Evolutionary conservation across 2,888 invertebrate genomes (phyloP), one percentile per base, ranked within the genome.

Genomic region (Aspidiotus destructor): DNA sequence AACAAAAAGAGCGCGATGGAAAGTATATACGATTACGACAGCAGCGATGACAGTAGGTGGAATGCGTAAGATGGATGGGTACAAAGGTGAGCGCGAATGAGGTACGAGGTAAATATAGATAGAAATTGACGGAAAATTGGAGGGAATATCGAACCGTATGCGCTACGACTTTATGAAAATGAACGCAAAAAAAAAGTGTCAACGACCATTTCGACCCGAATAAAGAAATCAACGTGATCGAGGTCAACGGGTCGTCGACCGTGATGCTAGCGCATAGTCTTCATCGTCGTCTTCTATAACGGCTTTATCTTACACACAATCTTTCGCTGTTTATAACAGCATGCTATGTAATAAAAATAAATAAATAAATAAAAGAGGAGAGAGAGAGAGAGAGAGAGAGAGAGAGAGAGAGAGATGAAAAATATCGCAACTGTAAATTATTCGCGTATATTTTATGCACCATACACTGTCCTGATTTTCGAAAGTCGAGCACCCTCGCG

Each of bases 191-290:
- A 48, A 53, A 65, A 60, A 70, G 70, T 63, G 64, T 64, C 63
- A 70, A 61, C 62, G 68, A 68, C 68, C 67, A 44, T 58, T 48
- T 17, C 67, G 67, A 67, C 60, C 58, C 67, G 58, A 67, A 67
- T 67, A 60, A 60, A 67, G 41, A 60, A 67, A 28, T n/a, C 40
- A 65, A 15, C 28, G 10, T 10, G 44, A 67, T 67, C 60, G 67
- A 67, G 67, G 67, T 67, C 67, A 67, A 60, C 67, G 67, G 67
- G 67, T 67, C 67, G 67, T 44, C 67, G 67, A 67, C 67, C 67
- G 67, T 41, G 55, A 65, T 41, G 13, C 54, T 42, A 9, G 58
- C 42, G 57, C 17, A 28, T 28, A 28, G 28, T 28, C 28, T 28
- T 28, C 28, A 28, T 28, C 28, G 28, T 28, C 28, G 28, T 48